Conservation (phyloP, 2,113 vertebrate species). For the Myrmophylax atrothorax region DNA sequence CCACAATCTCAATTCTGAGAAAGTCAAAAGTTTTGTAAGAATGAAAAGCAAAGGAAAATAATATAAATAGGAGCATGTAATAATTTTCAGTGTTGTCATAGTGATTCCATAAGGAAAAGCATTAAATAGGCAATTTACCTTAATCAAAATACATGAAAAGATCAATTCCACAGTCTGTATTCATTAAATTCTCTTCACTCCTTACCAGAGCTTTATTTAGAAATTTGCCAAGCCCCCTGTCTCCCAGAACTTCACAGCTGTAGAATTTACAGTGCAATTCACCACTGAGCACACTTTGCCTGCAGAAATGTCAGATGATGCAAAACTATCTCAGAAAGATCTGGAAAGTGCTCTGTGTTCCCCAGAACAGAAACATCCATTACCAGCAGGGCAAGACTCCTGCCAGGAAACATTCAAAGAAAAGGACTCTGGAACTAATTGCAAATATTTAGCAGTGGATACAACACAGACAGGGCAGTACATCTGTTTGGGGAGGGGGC, state of each 20-base stretch:
- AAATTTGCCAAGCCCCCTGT: neutral
- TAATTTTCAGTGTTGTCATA: neutral
- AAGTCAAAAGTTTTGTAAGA: neutral
- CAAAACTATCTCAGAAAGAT: neutral
- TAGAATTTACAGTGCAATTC: constrained; percentile 5
- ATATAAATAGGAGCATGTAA: neutral
- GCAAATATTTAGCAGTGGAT: neutral
- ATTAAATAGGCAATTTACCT: neutral
- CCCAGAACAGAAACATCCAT: neutral
- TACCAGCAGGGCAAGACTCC: neutral
- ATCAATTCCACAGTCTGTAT: neutral
- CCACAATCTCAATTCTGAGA: neutral
- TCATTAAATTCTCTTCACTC: neutral
- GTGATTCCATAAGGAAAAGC: neutral
- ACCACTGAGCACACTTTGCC: neutral
- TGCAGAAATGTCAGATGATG: constrained; percentile 24
- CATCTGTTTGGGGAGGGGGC: neutral
- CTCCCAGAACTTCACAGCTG: neutral
- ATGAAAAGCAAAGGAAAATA: neutral
- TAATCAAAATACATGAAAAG: neutral
- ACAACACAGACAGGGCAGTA: neutral
- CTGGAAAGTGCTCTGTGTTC: neutral
- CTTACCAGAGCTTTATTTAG: neutral
- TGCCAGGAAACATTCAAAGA: neutral
- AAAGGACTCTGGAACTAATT: neutral